phyloP scores from a whole-genome alignment of 2,113 vertebrate genomes.

The Mola mola region DNA sequence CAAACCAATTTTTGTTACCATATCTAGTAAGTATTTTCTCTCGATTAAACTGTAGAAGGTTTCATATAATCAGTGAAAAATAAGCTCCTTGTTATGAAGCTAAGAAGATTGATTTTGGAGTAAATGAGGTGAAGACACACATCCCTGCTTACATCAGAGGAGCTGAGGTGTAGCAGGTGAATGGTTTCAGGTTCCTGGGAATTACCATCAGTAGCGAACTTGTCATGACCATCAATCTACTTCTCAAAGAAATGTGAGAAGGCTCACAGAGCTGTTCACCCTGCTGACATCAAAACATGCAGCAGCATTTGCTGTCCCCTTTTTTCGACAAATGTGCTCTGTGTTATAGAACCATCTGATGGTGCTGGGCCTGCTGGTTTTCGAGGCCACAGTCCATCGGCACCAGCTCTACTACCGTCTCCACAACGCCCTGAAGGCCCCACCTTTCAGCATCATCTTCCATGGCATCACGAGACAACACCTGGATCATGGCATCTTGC shows the following conservation, averaged over 20 bases:
- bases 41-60: too few relatives aligned
- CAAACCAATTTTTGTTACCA: neutral
- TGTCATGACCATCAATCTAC: too few relatives aligned
- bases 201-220: too few relatives aligned
- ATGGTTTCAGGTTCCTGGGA: too few relatives aligned
- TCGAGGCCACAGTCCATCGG: slow-evolving; percentile 70
- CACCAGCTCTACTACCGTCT: slow-evolving; percentile 76
- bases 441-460: slow-evolving; percentile 64
- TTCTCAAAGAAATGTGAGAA: too few relatives aligned
- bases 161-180: too few relatives aligned
- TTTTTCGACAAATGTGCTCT: neutral
- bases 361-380: slow-evolving; percentile 74
- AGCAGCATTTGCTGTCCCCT: too few relatives aligned
- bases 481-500: slow-evolving; percentile 71
- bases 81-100: neutral
- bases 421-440: slow-evolving; percentile 65
- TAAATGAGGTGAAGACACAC: too few relatives aligned
- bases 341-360: slow-evolving; percentile 75
- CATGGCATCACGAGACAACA: slow-evolving; percentile 70
- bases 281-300: too few relatives aligned
- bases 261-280: too few relatives aligned
- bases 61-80: neutral
- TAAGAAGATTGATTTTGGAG: too few relatives aligned
- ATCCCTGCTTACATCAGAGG: too few relatives aligned
- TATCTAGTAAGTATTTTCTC: neutral